phyloP scores from a whole-genome alignment of 92 coral and sea anemone species.

The Blastomussa wellsi region DNA sequence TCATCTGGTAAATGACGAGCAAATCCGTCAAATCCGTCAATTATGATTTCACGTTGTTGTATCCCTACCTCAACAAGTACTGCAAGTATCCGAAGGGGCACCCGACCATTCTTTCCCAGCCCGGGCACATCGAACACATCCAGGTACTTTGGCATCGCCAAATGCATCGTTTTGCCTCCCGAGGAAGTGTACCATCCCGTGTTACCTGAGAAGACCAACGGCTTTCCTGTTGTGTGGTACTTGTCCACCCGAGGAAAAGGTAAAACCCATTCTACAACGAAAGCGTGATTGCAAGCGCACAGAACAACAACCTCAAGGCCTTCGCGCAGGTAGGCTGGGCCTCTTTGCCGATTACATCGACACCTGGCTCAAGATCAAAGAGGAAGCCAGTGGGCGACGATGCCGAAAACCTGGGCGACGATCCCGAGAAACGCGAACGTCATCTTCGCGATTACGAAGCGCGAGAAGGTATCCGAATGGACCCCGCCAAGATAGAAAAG shows the following conservation, averaged over 20 bases:
- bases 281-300: neutral
- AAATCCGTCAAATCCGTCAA: no score
- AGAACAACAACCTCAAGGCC: neutral
- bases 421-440: slow-evolving; percentile 4
- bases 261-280: neutral
- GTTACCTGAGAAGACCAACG: neutral
- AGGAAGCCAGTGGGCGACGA: slow-evolving; percentile 12
- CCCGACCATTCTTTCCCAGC: no score
- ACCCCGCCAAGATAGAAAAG: neutral
- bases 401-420: neutral
- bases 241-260: neutral
- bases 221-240: slow-evolving; percentile 25
- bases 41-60: no score
- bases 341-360: slow-evolving; percentile 26
- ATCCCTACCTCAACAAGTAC: no score
- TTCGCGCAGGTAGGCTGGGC: neutral
- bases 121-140: no score
- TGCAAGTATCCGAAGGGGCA: no score
- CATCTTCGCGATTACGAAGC: neutral
- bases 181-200: neutral
- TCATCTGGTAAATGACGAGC: no score
- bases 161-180: slow-evolving; percentile 13
- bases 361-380: neutral
- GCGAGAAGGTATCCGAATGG: slow-evolving; percentile 2
- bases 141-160: neutral